phyloP scores from a whole-genome alignment of 92 coral and sea anemone species.

The Epizoanthus scotinus region DNA sequence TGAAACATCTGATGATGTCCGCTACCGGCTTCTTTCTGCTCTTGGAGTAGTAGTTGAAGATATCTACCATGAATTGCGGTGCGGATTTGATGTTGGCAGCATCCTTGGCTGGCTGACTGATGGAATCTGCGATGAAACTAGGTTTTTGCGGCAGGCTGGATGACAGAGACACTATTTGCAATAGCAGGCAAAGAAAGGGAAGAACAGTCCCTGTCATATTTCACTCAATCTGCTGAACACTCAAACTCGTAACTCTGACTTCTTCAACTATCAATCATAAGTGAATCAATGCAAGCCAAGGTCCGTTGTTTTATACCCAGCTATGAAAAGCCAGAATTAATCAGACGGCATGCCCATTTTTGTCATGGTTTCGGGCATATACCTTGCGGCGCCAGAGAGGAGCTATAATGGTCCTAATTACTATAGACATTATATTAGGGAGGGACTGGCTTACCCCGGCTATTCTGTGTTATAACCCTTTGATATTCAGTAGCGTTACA shows the following conservation, averaged over 20 bases:
- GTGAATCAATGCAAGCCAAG: neutral
- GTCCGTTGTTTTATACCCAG: conserved; percentile 15
- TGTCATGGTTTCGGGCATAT: conserved; percentile 3
- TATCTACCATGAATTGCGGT: conserved; percentile 41
- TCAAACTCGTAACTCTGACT: neutral
- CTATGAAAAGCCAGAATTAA: conserved; percentile 3
- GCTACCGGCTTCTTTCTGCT: conserved; percentile 32
- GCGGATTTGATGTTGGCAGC: neutral
- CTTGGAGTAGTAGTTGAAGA: conserved; percentile 36
- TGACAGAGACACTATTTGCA: conserved; percentile 20
- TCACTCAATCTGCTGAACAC: neutral
- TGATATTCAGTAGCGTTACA: neutral
- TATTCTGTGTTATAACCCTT: neutral
- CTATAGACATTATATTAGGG: neutral
- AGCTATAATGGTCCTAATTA: conserved; percentile 28
- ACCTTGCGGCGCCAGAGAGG: conserved; percentile 21
- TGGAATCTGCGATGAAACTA: neutral
- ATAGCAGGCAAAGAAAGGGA: neutral
- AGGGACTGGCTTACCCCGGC: neutral
- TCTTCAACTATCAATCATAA: neutral
- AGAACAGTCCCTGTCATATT: conserved; percentile 5
- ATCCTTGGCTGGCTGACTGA: neutral
- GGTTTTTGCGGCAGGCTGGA: conserved; percentile 22
- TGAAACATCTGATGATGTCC: conserved; percentile 36
- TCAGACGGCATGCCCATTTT: conserved; percentile 13